Evolutionary conservation across 2,888 invertebrate genomes (phyloP).

Genomic region (Leptarthrus brevirostris): DNA sequence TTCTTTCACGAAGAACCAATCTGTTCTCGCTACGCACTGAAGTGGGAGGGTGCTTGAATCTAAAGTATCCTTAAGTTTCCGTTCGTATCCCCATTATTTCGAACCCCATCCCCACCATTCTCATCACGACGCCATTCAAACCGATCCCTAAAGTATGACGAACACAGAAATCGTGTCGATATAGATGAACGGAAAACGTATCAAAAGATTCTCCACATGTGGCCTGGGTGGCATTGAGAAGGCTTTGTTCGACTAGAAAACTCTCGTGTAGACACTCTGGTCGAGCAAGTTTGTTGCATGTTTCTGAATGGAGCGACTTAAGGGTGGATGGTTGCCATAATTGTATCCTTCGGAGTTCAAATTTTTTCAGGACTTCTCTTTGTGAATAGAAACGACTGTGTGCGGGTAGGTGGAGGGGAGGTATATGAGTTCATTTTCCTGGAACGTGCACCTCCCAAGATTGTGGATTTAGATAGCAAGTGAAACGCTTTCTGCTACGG

Average conservation of each 20-base stretch:
- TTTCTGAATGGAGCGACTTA: constrained; percentile 50
- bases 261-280: constrained; percentile 55
- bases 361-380: constrained; percentile 3
- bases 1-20: constrained; percentile 50
- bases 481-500: constrained; percentile 26
- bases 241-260: constrained; percentile 54
- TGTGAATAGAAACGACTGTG: background rate
- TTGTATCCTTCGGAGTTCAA: constrained; percentile 50
- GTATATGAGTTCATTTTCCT: constrained; percentile 24
- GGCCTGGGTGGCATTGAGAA: constrained; percentile 52
- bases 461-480: constrained; percentile 34
- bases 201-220: constrained; percentile 51
- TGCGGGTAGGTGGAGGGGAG: background rate
- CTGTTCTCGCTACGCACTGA: constrained; percentile 47
- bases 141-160: background rate
- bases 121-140: constrained; percentile 34
- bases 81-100: constrained; percentile 1
- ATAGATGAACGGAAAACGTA: constrained; percentile 37
- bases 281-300: constrained; percentile 54
- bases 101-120: constrained; percentile 11
- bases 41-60: constrained; percentile 20
- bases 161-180: constrained; percentile 36
- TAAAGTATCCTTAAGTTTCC: constrained; percentile 18
- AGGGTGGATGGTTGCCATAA: constrained; percentile 50
- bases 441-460: constrained; percentile 37